phyloP scores from a whole-genome alignment of 2,797 vertebrate genomes.

The Catostomus latipinnis region DNA sequence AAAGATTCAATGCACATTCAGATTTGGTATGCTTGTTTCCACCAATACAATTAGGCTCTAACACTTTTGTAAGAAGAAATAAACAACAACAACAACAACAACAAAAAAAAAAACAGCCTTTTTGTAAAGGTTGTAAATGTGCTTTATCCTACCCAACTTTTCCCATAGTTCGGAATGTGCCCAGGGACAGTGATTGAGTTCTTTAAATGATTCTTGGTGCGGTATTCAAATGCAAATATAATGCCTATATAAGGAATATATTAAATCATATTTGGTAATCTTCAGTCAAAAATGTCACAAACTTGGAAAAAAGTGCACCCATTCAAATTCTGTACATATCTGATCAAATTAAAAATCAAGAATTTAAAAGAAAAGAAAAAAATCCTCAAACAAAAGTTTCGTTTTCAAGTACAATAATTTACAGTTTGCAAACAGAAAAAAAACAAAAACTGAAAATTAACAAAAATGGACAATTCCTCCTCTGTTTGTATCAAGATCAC shows the following conservation, averaged over 20 bases:
- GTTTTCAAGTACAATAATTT: conserved; percentile 88
- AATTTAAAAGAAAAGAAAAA: conserved; percentile 71
- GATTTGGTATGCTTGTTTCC: conserved; percentile 45
- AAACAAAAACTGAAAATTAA: conserved; percentile 58
- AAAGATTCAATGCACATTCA: conserved; percentile 60
- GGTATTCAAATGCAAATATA: conserved; percentile 68
- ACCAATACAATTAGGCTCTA: conserved; percentile 52
- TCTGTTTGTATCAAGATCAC: conserved; percentile 70
- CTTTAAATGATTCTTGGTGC: conserved; percentile 57
- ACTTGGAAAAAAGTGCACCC: conserved; percentile 59
- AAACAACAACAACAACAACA: too few species aligned
- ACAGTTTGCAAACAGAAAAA: conserved; percentile 78
- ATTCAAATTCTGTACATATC: conserved; percentile 66
- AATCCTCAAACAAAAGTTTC: conserved; percentile 60
- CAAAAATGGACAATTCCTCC: conserved; percentile 78
- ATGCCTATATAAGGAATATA: conserved; percentile 67
- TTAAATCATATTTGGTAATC: conserved; percentile 66
- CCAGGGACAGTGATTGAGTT: conserved; percentile 55
- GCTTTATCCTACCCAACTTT: not conserved
- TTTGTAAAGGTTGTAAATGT: conserved; percentile 19
- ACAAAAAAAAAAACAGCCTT: conserved; percentile 62
- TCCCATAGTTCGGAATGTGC: conserved; percentile 65
- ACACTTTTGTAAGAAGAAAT: conserved; percentile 51
- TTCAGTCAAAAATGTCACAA: conserved; percentile 54
- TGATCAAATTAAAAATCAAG: conserved; percentile 74